Base-by-base conservation (phyloP, 2,888 invertebrate species). In the Scaptomyza tumidula region DNA sequence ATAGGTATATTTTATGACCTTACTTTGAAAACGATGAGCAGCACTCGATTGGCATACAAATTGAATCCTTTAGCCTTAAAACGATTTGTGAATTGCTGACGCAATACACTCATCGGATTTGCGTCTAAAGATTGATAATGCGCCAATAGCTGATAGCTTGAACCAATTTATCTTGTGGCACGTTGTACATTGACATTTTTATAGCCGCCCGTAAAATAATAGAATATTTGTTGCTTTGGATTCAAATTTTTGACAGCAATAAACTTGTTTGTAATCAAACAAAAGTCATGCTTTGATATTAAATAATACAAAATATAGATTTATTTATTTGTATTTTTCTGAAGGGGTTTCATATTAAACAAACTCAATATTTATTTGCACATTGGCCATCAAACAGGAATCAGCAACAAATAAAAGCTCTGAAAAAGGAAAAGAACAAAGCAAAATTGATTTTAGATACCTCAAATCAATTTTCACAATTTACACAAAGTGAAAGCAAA, bases 21-120 rank as follows among this genome's bases (percentile, higher is more conserved):
- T n/a, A 27, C n/a, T 54, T 64, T 11, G 19, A 3, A 27, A 27
- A 64, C 24, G 37, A 31, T 44, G 65, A 53, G 33, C 54, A 39
- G 53, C 27, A 19, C 35, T 41, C 55, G 66, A 54, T 65, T 35
- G 14, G 54, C 54, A 65, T 65, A 55, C 29, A 65, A 64, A 64
- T 65, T 55, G 46, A 66, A 65, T 55, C 41, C 49, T 66, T 65
- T 29, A 37, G 33, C 44, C 43, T 31, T 16, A 31, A 43, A 55
- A 43, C 46, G 59, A 59, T 59, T 67, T 67, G 69, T 31, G 41
- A 33, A 57, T 57, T 33, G 57, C 39, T 50, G 24, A 4, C 13
- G 65, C 29, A 68, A 50, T 46, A 45, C 7, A 45, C 56, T 41
- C 68, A 48, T 48, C 33, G 48, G 48, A 59, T 59, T 53, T 52